Percentiles rank a stretch among this genome's conserved stretches.
Conservation (phyloP, 2,888 invertebrate genomes). For the Lochmaea crataegi region DNA sequence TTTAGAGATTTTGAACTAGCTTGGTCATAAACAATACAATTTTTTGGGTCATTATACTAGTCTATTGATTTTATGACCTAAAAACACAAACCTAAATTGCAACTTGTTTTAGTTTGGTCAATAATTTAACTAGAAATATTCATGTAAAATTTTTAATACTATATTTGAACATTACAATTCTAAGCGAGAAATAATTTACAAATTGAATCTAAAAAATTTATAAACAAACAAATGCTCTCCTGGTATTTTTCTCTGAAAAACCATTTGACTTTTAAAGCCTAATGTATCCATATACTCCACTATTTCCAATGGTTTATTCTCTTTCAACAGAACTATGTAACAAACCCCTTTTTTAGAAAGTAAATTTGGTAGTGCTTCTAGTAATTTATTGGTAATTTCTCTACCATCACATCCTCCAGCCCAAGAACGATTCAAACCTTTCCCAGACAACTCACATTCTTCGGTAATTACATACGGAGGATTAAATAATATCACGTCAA, state of each 20-base stretch:
- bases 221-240: constrained; percentile 90
- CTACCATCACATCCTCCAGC: constrained; percentile 83
- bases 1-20: too few relatives aligned
- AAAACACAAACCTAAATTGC: too few relatives aligned
- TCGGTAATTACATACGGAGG: constrained; percentile 97
- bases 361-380: constrained; percentile 76
- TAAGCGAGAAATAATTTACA: background rate
- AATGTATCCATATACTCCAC: constrained; percentile 69
- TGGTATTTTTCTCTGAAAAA: constrained; percentile 82
- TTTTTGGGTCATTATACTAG: too few relatives aligned
- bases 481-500: constrained; percentile 95
- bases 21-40: too few relatives aligned
- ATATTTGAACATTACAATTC: too few relatives aligned
- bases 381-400: constrained; percentile 80
- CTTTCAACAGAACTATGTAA: constrained; percentile 88
- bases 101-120: too few relatives aligned
- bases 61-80: too few relatives aligned
- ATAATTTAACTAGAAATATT: too few relatives aligned
- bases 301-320: constrained; percentile 86
- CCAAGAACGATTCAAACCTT: constrained; percentile 76
- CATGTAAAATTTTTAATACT: too few relatives aligned
- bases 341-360: constrained; percentile 82
- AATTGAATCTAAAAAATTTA: constrained; percentile 67
- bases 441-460: constrained; percentile 74
- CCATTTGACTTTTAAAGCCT: constrained; percentile 71